Evolutionary conservation across 2,113 vertebrate genomes (phyloP).

Genomic region (Phalacrocorax carbo): DNA sequence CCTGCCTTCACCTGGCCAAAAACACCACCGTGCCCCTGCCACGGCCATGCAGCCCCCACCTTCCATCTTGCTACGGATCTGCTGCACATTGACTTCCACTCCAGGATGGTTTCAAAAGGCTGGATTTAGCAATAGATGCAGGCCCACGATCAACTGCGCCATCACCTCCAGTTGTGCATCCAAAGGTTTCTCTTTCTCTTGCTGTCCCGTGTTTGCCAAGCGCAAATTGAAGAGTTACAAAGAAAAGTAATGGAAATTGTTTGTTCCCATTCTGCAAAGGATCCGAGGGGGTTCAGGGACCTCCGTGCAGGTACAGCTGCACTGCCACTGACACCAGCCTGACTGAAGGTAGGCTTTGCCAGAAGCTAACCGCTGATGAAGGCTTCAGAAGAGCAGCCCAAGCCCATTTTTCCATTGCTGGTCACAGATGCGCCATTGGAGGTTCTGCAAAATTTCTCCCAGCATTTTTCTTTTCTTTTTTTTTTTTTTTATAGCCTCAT

Average conservation of each 20-base stretch:
- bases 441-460: neutral
- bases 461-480: neutral
- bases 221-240: neutral
- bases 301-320: neutral
- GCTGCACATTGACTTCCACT: neutral
- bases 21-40: rapidly evolving
- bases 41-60: neutral
- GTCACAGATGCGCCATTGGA: neutral
- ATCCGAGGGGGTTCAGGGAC: neutral
- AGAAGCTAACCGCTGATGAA: neutral
- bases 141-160: rapidly evolving
- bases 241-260: neutral
- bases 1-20: neutral
- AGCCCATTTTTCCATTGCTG: neutral
- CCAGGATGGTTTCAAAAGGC: neutral
- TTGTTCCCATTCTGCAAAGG: neutral
- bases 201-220: rapidly evolving
- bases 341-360: neutral
- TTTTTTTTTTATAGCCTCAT: neutral
- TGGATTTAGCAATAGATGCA: neutral
- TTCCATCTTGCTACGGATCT: neutral
- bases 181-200: neutral
- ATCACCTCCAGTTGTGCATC: neutral
- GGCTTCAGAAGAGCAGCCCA: neutral
- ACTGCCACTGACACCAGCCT: neutral